Conservation (phyloP, 2,797 vertebrate genomes). For the Sebastes kiyomatsui region DNA sequence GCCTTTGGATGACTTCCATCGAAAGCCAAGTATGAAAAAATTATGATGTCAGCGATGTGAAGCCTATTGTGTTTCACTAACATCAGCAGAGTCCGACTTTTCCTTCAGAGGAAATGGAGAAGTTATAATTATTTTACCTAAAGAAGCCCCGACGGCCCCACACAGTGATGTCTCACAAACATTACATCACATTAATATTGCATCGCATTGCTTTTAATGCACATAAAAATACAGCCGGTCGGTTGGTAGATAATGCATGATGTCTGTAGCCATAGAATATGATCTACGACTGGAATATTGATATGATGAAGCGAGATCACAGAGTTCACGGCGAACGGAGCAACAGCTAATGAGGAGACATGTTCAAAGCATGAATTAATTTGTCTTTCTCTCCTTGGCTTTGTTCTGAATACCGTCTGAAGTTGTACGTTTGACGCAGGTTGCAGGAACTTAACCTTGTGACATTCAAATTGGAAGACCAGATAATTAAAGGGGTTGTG, state of each 20-base stretch:
- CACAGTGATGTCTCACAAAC: conserved; percentile 11
- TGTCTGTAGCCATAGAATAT: neutral
- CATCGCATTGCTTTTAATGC: conserved; percentile 42
- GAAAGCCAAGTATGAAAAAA: conserved; percentile 9
- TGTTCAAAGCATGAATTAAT: conserved; percentile 1
- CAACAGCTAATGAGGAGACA: conserved; percentile 7
- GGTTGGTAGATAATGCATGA: conserved; percentile 16
- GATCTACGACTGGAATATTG: neutral
- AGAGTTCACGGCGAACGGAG: neutral
- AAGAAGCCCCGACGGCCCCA: neutral
- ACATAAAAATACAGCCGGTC: conserved; percentile 12
- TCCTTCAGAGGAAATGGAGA: conserved; percentile 7
- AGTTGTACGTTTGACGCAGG: neutral
- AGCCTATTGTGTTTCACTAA: conserved; percentile 32
- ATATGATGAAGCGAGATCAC: conserved; percentile 2
- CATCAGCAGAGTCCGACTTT: conserved; percentile 9
- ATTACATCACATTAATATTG: conserved; percentile 56
- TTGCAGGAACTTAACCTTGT: conserved; percentile 20
- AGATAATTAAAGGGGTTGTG: conserved; percentile 46
- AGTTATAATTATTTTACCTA: neutral
- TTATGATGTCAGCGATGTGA: neutral
- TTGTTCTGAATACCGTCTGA: neutral
- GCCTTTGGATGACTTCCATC: conserved; percentile 11
- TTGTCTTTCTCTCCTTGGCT: neutral
- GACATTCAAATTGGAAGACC: conserved; percentile 30